Evolutionary conservation across 2,113 vertebrate species (phyloP).

Genomic region (Hepsetus odoe): DNA sequence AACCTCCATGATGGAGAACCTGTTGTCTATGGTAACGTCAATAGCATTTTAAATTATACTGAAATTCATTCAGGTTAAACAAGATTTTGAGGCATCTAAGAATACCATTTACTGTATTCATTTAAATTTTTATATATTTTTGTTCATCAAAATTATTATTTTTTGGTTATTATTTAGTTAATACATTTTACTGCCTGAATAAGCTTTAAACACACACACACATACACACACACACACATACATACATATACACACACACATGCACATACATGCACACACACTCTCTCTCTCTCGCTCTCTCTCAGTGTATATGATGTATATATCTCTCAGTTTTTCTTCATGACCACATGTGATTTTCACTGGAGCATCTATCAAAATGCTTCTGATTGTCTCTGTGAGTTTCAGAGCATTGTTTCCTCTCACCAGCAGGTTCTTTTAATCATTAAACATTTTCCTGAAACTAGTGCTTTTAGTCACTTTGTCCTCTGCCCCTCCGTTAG

Average conservation of each 20-base stretch:
- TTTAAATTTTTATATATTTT: no score
- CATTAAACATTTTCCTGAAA: slow-evolving; percentile 5
- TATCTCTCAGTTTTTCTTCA: neutral
- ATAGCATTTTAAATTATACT: no score
- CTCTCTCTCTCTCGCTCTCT: no score
- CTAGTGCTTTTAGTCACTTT: slow-evolving; percentile 3
- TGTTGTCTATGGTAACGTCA: neutral
- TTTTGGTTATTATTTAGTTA: no score
- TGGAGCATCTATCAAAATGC: neutral
- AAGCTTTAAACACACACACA: no score
- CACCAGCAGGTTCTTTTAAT: slow-evolving; percentile 12
- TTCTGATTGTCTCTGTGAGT: neutral
- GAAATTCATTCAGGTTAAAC: no score
- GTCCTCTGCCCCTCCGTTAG: slow-evolving; percentile 7
- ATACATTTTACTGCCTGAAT: no score
- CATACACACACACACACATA: neutral
- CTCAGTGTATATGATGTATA: no score
- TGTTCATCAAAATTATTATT: no score
- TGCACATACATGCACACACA: neutral
- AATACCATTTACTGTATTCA: no score
- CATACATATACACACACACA: neutral
- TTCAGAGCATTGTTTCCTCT: neutral
- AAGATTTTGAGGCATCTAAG: no score
- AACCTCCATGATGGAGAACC: neutral
- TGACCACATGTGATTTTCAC: neutral